Base-by-base conservation (phyloP, 2,797 vertebrate species). In the Poeciliopsis infans region DNA sequence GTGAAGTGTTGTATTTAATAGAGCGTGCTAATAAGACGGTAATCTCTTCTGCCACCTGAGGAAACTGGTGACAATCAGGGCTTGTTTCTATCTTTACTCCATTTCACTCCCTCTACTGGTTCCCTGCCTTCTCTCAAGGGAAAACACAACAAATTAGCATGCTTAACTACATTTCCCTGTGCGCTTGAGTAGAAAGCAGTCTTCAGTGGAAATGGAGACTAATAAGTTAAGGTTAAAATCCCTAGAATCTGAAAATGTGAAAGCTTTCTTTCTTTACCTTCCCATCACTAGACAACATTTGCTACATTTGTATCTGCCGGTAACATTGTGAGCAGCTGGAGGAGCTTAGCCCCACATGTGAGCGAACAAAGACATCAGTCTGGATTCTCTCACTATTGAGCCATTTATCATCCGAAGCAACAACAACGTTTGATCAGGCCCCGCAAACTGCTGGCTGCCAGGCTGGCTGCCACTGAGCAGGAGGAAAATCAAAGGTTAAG, bases 401-500 rank as follows among this genome's bases (percentile, higher is more conserved):
- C 76, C 79, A 83, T 82, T 82, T 43, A 79, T 80, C 82, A 77
- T 80, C 69, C 73, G 25, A 82, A 79, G 75, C 53, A 46, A 53
- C 73, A 41, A 69, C 72, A 2, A 71, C 81, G 80, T 88, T 80
- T 87, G 83, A 86, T 79, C 80, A 78, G 76, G 74, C 16, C 66
- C 18, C n/a, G 64, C 51, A 82, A 46, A 70, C 59, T 46, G 80
- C 57, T 46, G 87, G 78, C 69, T 81, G 85, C 84, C 85, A 86
- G 81, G 85, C 81, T 47, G 39, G n/a, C 72, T 80, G 90, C 85
- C 87, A 88, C 20, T 20, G 28, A 84, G 73, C 74, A 74, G 68
- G 23, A 79, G 47, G 72, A 78, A 78, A 82, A 89, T 84, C 85
- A 91, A 91, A 92, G 87, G 87, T 89, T 83, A 89, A 83, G 64